phyloP scores from a whole-genome alignment of 2,113 vertebrate species.

The Heterotis niloticus region DNA sequence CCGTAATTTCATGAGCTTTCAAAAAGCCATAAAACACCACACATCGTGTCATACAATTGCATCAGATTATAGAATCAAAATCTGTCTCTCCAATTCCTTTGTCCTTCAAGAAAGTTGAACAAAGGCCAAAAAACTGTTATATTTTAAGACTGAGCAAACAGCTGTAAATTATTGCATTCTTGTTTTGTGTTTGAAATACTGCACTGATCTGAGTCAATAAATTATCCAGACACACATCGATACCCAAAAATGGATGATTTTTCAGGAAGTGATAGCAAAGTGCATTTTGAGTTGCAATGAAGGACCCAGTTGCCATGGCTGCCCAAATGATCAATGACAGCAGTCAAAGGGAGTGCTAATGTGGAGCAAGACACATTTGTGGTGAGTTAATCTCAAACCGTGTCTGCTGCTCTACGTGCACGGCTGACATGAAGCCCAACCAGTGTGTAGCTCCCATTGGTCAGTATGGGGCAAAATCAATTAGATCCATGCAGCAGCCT shows the following conservation, averaged over 20 bases:
- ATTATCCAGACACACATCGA: too few relatives aligned
- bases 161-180: too few relatives aligned
- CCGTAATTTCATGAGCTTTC: constrained; percentile 13
- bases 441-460: not conserved
- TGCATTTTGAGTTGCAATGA: too few relatives aligned
- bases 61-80: not conserved
- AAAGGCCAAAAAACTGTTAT: too few relatives aligned
- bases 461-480: constrained; percentile 37
- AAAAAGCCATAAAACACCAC: constrained; percentile 11
- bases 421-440: not conserved
- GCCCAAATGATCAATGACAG: not conserved
- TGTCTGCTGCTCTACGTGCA: not conserved
- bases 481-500: constrained; percentile 40
- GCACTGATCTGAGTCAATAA: too few relatives aligned
- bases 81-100: not conserved
- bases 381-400: not conserved
- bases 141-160: too few relatives aligned
- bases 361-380: not conserved
- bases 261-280: too few relatives aligned
- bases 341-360: not conserved
- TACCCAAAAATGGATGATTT: too few relatives aligned
- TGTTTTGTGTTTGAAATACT: too few relatives aligned
- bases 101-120: constrained; percentile 6
- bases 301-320: not conserved
- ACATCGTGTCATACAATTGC: constrained; percentile 13